phyloP scores from a whole-genome alignment of 2,888 invertebrate genomes.

The Drosophila sordidapex region DNA sequence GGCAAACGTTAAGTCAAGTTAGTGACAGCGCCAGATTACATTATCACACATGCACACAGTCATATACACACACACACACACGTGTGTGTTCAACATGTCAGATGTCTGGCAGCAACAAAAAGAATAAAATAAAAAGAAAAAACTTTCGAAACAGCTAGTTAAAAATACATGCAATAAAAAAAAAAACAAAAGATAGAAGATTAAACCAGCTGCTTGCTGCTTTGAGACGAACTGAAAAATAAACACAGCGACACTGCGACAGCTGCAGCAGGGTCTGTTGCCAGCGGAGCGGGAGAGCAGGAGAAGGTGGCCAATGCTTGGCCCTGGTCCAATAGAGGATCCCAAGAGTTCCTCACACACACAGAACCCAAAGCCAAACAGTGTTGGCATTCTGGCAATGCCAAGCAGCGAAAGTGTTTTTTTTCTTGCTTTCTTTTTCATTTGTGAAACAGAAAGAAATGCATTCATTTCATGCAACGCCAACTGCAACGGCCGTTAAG shows the following conservation, averaged over 20 bases:
- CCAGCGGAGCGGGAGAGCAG: not conserved
- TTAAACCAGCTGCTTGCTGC: constrained; percentile 34
- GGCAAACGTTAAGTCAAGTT: constrained; percentile 20
- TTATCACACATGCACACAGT: constrained; percentile 34
- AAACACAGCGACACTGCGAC: constrained; percentile 35
- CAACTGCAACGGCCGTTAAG: constrained; percentile 41
- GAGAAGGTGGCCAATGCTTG: constrained; percentile 25
- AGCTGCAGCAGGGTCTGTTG: constrained; percentile 26
- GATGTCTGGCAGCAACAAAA: constrained; percentile 48
- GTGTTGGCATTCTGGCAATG: constrained; percentile 70
- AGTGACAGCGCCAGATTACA: constrained; percentile 41
- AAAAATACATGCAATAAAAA: constrained; percentile 65
- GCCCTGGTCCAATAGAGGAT: constrained; percentile 39
- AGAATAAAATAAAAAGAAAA: not conserved
- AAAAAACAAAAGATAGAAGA: constrained; percentile 21
- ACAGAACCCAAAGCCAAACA: constrained; percentile 37
- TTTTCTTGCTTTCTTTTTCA: not conserved
- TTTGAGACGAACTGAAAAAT: constrained; percentile 31
- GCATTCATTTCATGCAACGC: constrained; percentile 68
- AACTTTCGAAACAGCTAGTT: constrained; percentile 56
- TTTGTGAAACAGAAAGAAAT: constrained; percentile 34
- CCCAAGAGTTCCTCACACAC: constrained; percentile 32
- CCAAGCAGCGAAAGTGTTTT: constrained; percentile 75
- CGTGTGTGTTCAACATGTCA: constrained; percentile 35
- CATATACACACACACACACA: constrained; percentile 3